Evolutionary conservation across 2,113 vertebrate genomes (phyloP), one percentile per base, ranked within the genome.

Genomic region (Sterna hirundo): DNA sequence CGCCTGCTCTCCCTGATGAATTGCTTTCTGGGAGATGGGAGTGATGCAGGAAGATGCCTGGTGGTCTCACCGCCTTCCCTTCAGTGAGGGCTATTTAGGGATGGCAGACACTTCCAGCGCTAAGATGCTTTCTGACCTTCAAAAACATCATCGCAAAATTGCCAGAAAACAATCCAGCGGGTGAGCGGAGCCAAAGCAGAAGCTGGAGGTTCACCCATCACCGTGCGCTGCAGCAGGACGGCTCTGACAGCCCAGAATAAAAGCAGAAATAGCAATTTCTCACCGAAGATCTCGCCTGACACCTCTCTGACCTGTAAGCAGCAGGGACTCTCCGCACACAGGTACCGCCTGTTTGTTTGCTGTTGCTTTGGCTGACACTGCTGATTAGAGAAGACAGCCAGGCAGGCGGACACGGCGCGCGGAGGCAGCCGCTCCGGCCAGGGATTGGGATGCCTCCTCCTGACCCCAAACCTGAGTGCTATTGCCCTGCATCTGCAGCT

Each of bases 401-500:
- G 93, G 80, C 52, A 1, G 90, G 15, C 6, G 92, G 74, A 81
- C 47, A 26, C 30, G 36, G 92, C 32, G 60, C 26, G 23, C 49
- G 60, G 44, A 70, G 83, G 64, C 90, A 9, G 54, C 40, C 25
- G 42, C 65, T 60, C 58, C 6, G 88, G 95, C 95, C 93, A 6
- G 51, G 0, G 18, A 46, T n/a, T n/a, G 94, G 95, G 96, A 80
- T 57, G 27, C 91, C 92, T 94, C 79, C 38, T 61, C 61, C 81
- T 98, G 98, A 98, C 98, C 98, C 98, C 97, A 92, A 94, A 81
- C 93, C 97, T 13, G 9, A 79, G 64, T 23, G 93, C 96, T 93
- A 46, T 81, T 97, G 97, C 97, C 97, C 98, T 52, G 98, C 97
- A 98, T 98, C 98, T 98, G 98, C 97, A 94, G 98, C 98, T 98